phyloP scores from a whole-genome alignment of 2,797 vertebrate genomes.

The Artibeus lituratus region DNA sequence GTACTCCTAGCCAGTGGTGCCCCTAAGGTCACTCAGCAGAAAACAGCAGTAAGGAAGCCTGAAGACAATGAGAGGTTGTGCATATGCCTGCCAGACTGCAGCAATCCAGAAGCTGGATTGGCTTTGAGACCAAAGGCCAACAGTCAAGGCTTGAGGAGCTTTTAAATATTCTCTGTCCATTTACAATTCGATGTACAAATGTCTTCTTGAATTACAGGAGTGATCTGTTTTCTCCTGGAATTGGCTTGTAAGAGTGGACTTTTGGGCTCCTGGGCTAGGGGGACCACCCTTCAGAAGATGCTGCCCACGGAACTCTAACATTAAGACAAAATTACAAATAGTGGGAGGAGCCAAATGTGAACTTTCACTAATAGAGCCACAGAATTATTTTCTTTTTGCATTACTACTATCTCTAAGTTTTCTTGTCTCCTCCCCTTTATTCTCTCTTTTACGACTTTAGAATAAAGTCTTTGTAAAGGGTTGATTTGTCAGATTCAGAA shows the following conservation, averaged over 20 bases:
- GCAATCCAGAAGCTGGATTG: neutral
- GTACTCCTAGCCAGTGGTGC: neutral
- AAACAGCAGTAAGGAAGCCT: neutral
- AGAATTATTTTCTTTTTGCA: accelerated
- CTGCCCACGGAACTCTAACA: neutral
- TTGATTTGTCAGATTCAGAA: neutral
- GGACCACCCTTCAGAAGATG: neutral
- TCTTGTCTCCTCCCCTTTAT: neutral
- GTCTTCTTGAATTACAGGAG: neutral
- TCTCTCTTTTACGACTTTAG: neutral
- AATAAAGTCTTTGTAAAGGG: neutral
- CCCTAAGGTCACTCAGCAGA: neutral
- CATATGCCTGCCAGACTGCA: accelerated
- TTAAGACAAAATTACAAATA: neutral
- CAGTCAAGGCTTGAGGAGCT: neutral
- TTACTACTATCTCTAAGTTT: accelerated
- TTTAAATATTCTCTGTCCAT: neutral
- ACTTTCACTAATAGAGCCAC: neutral
- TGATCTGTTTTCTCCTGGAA: neutral
- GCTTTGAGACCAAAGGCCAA: neutral
- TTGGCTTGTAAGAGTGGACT: neutral
- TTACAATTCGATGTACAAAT: neutral
- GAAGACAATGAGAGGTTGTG: too few relatives aligned
- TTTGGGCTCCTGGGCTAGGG: neutral
- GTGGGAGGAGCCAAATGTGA: neutral